Evolutionary conservation across 2,888 invertebrate species (phyloP), one percentile per base, ranked within the genome.

Genomic region (Seira ritae): DNA sequence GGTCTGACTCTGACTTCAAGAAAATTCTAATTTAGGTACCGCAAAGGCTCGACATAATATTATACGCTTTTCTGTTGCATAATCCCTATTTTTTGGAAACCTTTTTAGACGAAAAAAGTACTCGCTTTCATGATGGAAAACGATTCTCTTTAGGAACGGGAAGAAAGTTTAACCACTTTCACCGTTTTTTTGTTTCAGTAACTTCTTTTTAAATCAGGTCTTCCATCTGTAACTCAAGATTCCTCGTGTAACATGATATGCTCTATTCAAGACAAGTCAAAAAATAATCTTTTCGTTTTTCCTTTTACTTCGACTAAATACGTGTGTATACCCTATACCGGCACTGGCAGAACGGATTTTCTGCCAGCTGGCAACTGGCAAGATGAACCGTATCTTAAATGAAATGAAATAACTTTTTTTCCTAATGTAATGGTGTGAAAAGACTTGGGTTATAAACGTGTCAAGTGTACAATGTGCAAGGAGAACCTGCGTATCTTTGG

Each of bases 401-500:
- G 50, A 50, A 50, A 50, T 15, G 50, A 50, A 50, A 50, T 50
- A 50, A 50, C 15, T 50, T 50, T 50, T 50, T 50, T n/a, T 50
- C 42, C 50, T 50, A 50, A 50, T 50, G 50, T 50, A 24, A 46
- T 69, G 69, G 24, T 69, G 69, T 46, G 46, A 17, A 69, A 69
- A 37, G 22, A 24, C 19, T 23, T 42, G 66, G 66, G 68, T 55
- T 68, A 55, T 69, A 68, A 76, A 76, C 66, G 76, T 68, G 68
- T 76, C 76, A 68, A 60, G 37, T n/a, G 50, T n/a, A 50, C 68
- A 23, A 46, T 69, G 19, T 68, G 73, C 46, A 75, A 67, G 67
- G 65, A 31, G 67, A 74, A 31, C 2, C 31, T 50, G 50, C 15
- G 15, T 50, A 3, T 50, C 12, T n/a, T 50, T 50, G 15, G 12